Conservation (phyloP, 2,113 vertebrate genomes). For the Acinonyx jubatus region DNA sequence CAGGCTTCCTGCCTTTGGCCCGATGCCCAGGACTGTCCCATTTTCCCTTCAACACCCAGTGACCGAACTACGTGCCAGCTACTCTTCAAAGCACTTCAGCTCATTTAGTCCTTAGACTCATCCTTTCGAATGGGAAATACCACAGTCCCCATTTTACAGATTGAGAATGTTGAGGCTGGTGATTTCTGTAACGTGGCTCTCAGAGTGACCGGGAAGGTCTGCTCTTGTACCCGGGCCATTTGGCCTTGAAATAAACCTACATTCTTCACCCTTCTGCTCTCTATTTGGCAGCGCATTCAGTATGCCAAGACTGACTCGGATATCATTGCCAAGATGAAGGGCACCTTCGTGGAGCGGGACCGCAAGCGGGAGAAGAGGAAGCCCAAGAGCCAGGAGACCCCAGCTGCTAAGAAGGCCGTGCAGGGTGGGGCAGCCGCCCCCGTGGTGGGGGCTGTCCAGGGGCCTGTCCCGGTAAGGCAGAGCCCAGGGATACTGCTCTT, state of each 20-base stretch:
- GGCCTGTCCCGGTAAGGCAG: slow-evolving; percentile 88
- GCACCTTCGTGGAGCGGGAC: slow-evolving; percentile 93
- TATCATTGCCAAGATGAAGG: slow-evolving; percentile 97
- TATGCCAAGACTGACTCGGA: slow-evolving; percentile 93
- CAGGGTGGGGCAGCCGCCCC: slow-evolving; percentile 80
- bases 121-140: neutral
- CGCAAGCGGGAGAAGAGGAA: slow-evolving; percentile 94
- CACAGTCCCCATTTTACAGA: neutral
- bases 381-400: slow-evolving; percentile 86
- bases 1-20: neutral
- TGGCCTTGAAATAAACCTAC: neutral
- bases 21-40: neutral
- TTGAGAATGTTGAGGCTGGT: neutral
- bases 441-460: slow-evolving; percentile 85
- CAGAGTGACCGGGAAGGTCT: neutral
- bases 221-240: neutral
- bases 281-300: slow-evolving; percentile 89
- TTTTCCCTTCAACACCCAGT: neutral
- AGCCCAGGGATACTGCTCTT: rapidly evolving
- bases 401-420: slow-evolving; percentile 86
- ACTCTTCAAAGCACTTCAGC: neutral
- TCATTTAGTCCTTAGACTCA: neutral
- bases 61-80: neutral
- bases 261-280: neutral
- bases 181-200: neutral